Base-by-base conservation (phyloP, 2,888 invertebrate genomes). In the Griposia aprilina region DNA sequence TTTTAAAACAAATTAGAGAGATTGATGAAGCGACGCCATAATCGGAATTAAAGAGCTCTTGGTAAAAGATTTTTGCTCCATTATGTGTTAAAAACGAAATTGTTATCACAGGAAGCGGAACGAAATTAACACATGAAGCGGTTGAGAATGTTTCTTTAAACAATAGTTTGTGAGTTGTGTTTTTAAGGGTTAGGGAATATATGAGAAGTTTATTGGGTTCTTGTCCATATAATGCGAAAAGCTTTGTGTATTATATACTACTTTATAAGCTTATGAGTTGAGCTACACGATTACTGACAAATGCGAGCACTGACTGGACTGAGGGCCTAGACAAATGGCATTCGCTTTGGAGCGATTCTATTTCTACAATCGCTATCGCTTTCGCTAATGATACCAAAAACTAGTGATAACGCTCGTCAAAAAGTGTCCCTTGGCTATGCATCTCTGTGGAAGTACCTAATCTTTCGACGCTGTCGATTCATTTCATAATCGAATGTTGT, bases 71-170 rank as follows among this genome's bases (percentile, higher is more conserved):
- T 76, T 72, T 86, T 76, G 36, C 73, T 50, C 59, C 59, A 86
- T 84, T 84, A 86, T 84, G 60, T 84, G 83, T 69, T 86, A 78
- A 63, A 41, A 69, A 75, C 59, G 45, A 86, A 82, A 76, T 67
- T 82, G 41, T 67, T 63, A 74, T 52, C 20, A 65, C 36, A 72
- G 68, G 80, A 83, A 87, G 10, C 36, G 57, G 79, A 65, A 69
- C 13, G 30, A 59, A 65, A 83, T 87, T 87, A 80, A 84, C 84
- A 81, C 81, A 57, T n/a, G 36, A 67, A 77, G 85, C 87, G 87
- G 30, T 59, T 87, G 87, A 48, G 84, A 85, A 84, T 52, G 23
- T 63, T 73, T 41, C 2, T 60, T 70, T 65, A 2, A 69, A 66
- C 55, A 69, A 68, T 80, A 5, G 45, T 60, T 55, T 67, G 48